phyloP scores from a whole-genome alignment of 37 sponge, comb jelly and placozoan species.

The Agelas oroides region DNA sequence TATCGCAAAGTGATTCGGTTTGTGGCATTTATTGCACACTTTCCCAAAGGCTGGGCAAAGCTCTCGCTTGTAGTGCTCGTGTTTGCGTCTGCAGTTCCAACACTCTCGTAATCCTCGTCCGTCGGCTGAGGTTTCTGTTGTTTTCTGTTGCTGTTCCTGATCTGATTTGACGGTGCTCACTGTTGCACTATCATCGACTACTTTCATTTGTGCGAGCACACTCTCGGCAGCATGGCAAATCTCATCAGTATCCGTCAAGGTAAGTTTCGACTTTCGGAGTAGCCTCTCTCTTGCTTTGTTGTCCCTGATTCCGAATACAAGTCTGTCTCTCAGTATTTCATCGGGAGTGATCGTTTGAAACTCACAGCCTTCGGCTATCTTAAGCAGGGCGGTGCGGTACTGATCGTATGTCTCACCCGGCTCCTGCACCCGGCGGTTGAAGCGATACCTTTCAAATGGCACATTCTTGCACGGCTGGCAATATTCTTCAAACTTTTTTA shows the following conservation, averaged over 20 bases:
- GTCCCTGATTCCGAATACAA: conserved; percentile 22
- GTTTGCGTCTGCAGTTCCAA: conserved; percentile 51
- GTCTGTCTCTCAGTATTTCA: conserved; percentile 17
- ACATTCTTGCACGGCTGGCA: conserved; percentile 20
- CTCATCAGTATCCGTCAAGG: conserved; percentile 15
- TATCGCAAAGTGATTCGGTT: no score
- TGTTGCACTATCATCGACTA: neutral
- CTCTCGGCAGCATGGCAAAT: conserved; percentile 50
- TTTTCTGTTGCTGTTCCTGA: neutral
- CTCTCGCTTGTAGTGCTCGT: conserved; percentile 24
- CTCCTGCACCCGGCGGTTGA: conserved; percentile 38
- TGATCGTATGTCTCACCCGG: conserved; percentile 62
- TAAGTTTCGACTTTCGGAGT: conserved; percentile 27
- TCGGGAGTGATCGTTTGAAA: no score
- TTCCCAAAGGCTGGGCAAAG: conserved; percentile 57
- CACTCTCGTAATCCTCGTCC: conserved; percentile 18
- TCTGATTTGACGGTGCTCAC: no score
- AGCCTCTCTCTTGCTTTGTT: conserved; percentile 29
- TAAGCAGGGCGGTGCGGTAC: conserved; percentile 39
- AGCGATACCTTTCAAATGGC: conserved; percentile 32
- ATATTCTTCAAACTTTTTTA: neutral
- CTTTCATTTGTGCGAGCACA: conserved; percentile 8
- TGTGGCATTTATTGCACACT: conserved; percentile 35
- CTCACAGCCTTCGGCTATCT: neutral
- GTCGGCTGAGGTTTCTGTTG: neutral